phyloP scores from a whole-genome alignment of 2,113 vertebrate genomes.

The Tamias sibiricus region DNA sequence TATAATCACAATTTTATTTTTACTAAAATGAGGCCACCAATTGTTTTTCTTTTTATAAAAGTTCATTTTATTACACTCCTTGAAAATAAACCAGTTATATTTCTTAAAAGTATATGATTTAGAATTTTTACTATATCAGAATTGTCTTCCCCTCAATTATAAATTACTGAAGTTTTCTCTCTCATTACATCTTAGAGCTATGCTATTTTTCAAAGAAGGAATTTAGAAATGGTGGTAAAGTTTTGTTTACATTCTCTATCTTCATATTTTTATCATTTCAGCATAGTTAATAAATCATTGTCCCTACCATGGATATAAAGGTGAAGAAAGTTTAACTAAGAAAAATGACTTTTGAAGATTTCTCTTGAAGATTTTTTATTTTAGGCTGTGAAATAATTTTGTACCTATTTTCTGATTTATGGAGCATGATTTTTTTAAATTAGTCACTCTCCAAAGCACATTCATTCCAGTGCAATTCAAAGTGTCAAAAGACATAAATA shows the following conservation, averaged over 20 bases:
- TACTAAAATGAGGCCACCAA: neutral
- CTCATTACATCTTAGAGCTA: neutral
- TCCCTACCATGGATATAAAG: neutral
- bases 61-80: neutral
- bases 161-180: neutral
- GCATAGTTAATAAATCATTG: neutral
- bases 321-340: constrained; percentile 15
- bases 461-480: constrained; percentile 55
- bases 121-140: neutral
- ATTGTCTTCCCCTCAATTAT: neutral
- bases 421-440: constrained; percentile 57
- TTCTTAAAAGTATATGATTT: neutral
- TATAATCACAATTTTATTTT: neutral
- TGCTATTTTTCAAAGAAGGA: constrained; percentile 12
- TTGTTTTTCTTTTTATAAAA: neutral
- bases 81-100: neutral
- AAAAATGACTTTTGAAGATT: constrained; percentile 12
- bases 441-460: constrained; percentile 53
- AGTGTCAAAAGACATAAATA: constrained; percentile 59
- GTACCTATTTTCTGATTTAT: constrained; percentile 49
- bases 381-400: neutral
- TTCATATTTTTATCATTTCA: constrained; percentile 56
- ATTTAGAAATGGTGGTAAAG: constrained; percentile 18
- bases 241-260: constrained; percentile 15
- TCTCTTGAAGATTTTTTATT: neutral